Percentiles rank a stretch among this genome's conserved stretches.
Evolutionary conservation across 2,797 vertebrate species (phyloP).

Genomic region (Dendrocincla tyrannina): DNA sequence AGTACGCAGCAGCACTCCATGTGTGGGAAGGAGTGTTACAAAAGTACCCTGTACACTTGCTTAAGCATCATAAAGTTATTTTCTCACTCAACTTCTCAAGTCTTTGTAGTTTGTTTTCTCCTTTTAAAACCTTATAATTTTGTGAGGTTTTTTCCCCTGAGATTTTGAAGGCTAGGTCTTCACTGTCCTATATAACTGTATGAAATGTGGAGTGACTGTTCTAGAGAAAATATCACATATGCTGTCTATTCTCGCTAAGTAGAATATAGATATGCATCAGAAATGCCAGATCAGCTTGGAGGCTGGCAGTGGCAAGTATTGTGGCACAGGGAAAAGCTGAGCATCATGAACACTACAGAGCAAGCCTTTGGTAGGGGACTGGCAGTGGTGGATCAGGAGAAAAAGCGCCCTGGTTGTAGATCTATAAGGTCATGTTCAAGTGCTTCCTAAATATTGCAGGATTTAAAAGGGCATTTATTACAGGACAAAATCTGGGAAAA

Average conservation of each 20-base stretch:
- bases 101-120: background rate
- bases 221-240: background rate
- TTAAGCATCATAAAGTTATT: background rate
- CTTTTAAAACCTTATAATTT: background rate
- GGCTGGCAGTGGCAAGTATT: background rate
- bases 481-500: background rate
- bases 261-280: background rate
- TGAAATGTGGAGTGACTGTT: background rate
- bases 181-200: background rate
- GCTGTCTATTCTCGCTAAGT: background rate
- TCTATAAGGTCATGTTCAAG: background rate
- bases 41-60: background rate
- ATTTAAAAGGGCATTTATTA: background rate
- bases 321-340: background rate
- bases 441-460: background rate
- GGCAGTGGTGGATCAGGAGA: background rate
- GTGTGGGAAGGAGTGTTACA: background rate
- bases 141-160: background rate
- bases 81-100: background rate
- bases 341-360: background rate
- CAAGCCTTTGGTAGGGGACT: background rate
- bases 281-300: background rate
- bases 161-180: background rate
- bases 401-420: background rate
- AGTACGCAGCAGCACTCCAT: fast-evolving